Conservation (phyloP, 2,113 vertebrate species). For the Neotragus moschatus region DNA sequence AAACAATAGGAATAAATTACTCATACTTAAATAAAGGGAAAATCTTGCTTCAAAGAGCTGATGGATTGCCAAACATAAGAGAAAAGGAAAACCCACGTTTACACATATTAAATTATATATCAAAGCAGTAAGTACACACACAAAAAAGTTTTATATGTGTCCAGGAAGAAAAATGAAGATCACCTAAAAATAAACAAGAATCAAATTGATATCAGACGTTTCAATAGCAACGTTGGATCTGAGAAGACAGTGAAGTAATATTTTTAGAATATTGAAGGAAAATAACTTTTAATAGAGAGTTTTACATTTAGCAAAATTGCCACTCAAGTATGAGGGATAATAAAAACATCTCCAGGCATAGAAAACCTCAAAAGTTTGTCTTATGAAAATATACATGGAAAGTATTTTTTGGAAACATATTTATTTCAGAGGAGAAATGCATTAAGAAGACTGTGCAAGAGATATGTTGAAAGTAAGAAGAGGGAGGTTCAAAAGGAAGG, state of each 20-base stretch:
- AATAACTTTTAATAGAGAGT: background rate
- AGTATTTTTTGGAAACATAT: background rate
- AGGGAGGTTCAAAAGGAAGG: background rate
- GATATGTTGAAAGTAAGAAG: background rate
- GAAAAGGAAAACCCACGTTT: background rate
- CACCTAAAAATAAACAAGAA: background rate
- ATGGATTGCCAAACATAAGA: background rate
- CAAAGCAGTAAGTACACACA: background rate
- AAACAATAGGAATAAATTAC: background rate
- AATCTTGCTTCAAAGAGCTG: background rate
- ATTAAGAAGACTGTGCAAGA: background rate
- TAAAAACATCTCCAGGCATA: background rate
- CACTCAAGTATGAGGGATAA: background rate
- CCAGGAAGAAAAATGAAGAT: background rate
- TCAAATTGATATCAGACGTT: background rate
- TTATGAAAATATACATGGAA: background rate
- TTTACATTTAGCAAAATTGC: background rate
- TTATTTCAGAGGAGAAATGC: background rate
- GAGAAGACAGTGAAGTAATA: background rate
- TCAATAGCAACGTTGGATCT: background rate
- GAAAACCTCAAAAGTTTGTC: background rate
- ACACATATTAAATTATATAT: background rate
- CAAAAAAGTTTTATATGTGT: background rate
- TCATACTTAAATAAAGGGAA: background rate
- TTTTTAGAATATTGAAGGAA: background rate